A percentile compares a stretch with the other conserved stretches of the same genome.
Conservation (phyloP, 2,113 vertebrate species). For the Tamias sibiricus region DNA sequence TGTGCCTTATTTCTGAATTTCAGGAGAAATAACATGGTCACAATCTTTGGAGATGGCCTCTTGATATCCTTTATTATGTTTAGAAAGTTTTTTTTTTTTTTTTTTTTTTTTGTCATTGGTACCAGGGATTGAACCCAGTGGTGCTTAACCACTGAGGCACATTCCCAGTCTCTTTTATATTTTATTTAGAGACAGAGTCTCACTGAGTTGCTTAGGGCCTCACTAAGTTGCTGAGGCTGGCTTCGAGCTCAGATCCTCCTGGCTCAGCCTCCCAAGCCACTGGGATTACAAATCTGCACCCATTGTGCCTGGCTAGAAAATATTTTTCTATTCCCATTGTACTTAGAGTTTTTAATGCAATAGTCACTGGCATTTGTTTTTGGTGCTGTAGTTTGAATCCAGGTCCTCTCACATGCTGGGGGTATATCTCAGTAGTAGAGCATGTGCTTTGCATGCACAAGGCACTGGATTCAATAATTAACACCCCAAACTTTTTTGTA, state of each 20-base stretch:
- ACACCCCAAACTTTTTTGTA: not conserved
- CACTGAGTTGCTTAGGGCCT: too few relatives aligned
- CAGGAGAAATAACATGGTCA: not conserved
- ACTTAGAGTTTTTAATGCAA: not conserved
- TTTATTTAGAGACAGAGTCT: too few relatives aligned
- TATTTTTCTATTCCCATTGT: not conserved
- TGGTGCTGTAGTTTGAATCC: not conserved
- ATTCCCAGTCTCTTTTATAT: too few relatives aligned
- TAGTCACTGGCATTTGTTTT: not conserved
- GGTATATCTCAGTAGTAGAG: not conserved
- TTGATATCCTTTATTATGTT: not conserved
- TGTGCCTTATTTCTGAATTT: slow-evolving; percentile 24
- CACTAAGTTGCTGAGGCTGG: too few relatives aligned
- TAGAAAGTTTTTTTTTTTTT: slow-evolving; percentile 7
- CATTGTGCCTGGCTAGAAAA: not conserved
- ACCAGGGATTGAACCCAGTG: too few relatives aligned
- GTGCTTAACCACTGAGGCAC: too few relatives aligned
- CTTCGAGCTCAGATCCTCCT: too few relatives aligned
- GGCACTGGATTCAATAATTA: too few relatives aligned
- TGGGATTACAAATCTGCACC: too few relatives aligned
- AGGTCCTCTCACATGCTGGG: not conserved
- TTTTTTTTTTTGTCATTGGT: not conserved
- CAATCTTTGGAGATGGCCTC: not conserved
- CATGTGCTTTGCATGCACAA: not conserved
- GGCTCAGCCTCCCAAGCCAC: too few relatives aligned